A percentile compares a stretch with the other conserved stretches of the same genome.
Evolutionary conservation across 2,797 vertebrate species (phyloP).

Genomic region (Forpus xanthops): DNA sequence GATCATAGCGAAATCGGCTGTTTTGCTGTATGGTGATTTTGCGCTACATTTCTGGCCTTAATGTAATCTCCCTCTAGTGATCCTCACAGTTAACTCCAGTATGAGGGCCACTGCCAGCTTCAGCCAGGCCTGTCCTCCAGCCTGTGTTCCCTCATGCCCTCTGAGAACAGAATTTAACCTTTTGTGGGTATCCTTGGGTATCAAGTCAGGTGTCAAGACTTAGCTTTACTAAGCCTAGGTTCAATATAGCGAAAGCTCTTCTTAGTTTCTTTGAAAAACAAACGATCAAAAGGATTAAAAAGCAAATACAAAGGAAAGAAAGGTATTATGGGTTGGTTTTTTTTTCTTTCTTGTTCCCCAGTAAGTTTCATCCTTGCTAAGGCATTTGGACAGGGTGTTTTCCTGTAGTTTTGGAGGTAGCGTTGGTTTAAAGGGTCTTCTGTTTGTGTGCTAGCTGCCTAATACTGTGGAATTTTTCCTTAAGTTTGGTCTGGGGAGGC

Average conservation of each 20-base stretch:
- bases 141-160: neutral
- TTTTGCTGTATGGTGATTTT: neutral
- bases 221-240: neutral
- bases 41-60: neutral
- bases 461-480: neutral
- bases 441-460: neutral
- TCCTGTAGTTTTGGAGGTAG: neutral
- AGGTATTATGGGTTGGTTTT: fast-evolving
- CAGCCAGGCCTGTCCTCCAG: neutral
- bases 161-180: neutral
- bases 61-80: neutral
- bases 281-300: neutral
- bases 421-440: neutral
- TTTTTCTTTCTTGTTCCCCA: neutral
- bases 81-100: neutral
- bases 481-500: neutral
- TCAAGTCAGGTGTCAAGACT: neutral
- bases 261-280: neutral
- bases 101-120: neutral
- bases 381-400: neutral
- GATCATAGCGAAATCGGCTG: neutral
- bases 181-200: neutral
- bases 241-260: neutral
- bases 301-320: neutral
- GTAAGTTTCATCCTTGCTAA: neutral